Percentiles rank a stretch among this genome's conserved stretches.
phyloP scores from a whole-genome alignment of 2,113 vertebrate genomes.

The Geothlypis trichas region DNA sequence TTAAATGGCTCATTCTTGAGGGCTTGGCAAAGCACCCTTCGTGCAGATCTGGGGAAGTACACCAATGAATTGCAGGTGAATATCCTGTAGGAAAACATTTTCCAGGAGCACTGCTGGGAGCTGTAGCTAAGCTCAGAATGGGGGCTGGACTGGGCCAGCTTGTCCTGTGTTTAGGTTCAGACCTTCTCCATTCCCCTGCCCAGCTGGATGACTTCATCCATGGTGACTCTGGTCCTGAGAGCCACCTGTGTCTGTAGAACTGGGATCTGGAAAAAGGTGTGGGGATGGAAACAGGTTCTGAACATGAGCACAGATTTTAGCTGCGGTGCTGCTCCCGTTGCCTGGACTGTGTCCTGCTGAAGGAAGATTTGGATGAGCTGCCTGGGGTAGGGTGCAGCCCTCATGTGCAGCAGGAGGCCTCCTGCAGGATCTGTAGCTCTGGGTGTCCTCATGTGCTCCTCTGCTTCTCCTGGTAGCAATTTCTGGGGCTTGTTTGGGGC shows the following conservation, averaged over 20 bases:
- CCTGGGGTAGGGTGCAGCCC: fast-evolving
- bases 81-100: not conserved
- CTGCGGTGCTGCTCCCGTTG: not conserved
- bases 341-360: not conserved
- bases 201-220: not conserved
- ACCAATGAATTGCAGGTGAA: not conserved
- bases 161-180: not conserved
- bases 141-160: not conserved
- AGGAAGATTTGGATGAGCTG: not conserved
- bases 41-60: not conserved
- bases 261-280: not conserved
- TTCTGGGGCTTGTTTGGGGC: not conserved
- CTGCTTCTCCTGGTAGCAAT: not conserved
- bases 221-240: not conserved
- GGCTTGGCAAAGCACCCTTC: not conserved
- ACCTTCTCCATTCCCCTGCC: not conserved
- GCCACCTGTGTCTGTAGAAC: not conserved
- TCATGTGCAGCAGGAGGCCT: not conserved
- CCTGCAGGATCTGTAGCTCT: not conserved
- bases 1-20: not conserved
- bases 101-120: not conserved
- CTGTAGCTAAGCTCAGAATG: not conserved
- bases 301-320: not conserved
- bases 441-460: not conserved
- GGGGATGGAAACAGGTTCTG: not conserved